Evolutionary conservation across 2,888 invertebrate genomes (phyloP).

Genomic region (Sphaeridia pumilis): DNA sequence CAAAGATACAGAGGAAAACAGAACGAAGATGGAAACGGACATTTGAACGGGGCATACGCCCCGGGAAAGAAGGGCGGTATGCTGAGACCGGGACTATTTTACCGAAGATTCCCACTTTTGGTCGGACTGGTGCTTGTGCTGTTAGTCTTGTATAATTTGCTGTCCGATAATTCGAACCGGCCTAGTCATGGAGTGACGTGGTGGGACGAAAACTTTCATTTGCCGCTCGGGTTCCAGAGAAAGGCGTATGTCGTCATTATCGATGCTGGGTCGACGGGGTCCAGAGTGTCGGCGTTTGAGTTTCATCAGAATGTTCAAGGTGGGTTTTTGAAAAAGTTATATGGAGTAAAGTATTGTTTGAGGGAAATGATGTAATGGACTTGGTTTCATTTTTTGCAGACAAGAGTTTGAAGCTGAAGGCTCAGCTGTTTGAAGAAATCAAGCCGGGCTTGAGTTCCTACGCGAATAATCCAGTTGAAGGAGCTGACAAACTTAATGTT

Average conservation of each 20-base stretch:
- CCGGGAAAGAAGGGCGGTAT: too few relatives aligned
- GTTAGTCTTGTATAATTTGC: not conserved
- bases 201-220: constrained; percentile 34
- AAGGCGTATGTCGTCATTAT: constrained; percentile 73
- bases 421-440: constrained; percentile 62
- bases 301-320: constrained; percentile 67
- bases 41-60: too few relatives aligned
- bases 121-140: too few relatives aligned
- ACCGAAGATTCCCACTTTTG: too few relatives aligned
- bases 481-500: constrained; percentile 58
- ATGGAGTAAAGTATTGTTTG: not conserved
- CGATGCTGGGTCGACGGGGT: constrained; percentile 89
- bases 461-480: constrained; percentile 65
- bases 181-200: constrained; percentile 29
- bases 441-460: constrained; percentile 87
- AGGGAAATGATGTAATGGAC: too few relatives aligned
- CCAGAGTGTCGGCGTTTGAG: constrained; percentile 60
- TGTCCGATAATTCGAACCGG: constrained; percentile 1
- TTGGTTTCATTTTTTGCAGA: constrained; percentile 36
- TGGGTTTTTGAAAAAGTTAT: constrained; percentile 37
- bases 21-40: too few relatives aligned
- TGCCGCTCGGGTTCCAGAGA: constrained; percentile 53
- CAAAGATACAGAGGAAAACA: too few relatives aligned
- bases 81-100: too few relatives aligned
- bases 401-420: constrained; percentile 60